Base-by-base conservation (phyloP, 2,797 vertebrate species). In the Staurois parvus region DNA sequence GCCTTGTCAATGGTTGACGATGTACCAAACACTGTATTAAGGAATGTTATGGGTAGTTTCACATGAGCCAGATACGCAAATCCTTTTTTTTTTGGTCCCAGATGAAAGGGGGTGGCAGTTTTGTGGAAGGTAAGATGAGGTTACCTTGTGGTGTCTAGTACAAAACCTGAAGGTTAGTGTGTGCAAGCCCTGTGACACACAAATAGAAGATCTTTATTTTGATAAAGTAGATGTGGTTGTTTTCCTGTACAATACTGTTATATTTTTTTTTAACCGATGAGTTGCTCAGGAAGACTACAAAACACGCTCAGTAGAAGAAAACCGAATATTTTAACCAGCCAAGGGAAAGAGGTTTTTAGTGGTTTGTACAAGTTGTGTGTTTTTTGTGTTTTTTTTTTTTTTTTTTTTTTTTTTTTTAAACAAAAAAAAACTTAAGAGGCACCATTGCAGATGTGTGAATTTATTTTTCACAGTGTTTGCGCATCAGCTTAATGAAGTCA, bases 271-370 rank as follows among this genome's bases (percentile, higher is more conserved):
- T 34, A 66, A 21, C 11, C 45, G 34, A 72, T 28, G 45, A 81
- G 34, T n/a, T 48, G 79, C 85, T 86, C 85, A 86, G 85, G 79
- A 82, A 77, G 74, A 82, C 56, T 30, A 72, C n/a, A 30, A 21
- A 73, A 69, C 32, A 76, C 24, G 34, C 37, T 59, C 26, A 17
- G 9, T 21, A 21, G 52, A 17, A 12, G 7, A 15, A 70, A 69
- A 74, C 37, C 0, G 37, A 48, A 70, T 15, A 83, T 37, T 78
- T 59, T 64, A 64, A 78, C 75, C 66, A 72, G 66, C 67, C 67
- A 48, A 19, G 66, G 29, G 80, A 68, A 79, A 6, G 34, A 72
- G 74, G 74, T 86, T 86, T 52, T 72, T 81, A 72, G 48, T 70
- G 56, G 68, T 83, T 78, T 83, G 45, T 78, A 78, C 19, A 17